Percentiles rank a stretch among this genome's conserved stretches.
phyloP scores from a whole-genome alignment of 2,888 invertebrate species.

The Glyphotaelius pellucidus region DNA sequence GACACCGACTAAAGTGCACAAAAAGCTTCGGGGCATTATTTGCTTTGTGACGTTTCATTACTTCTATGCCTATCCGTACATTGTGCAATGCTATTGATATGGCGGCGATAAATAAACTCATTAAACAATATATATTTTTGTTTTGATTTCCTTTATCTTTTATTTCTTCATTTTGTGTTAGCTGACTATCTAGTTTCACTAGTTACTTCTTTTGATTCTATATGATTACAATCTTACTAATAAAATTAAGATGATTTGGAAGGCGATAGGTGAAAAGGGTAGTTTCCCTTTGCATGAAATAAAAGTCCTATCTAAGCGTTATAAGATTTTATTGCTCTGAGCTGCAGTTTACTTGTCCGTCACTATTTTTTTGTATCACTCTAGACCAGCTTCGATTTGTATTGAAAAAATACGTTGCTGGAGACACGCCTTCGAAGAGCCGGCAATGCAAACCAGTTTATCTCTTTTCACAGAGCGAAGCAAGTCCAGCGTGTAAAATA shows the following conservation, averaged over 20 bases:
- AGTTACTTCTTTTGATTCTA: slow-evolving; percentile 19
- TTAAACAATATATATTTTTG: neutral
- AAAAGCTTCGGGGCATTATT: neutral
- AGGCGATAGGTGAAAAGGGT: neutral
- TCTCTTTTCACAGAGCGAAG: slow-evolving; percentile 45
- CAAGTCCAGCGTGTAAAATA: slow-evolving; percentile 18
- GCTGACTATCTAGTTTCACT: neutral
- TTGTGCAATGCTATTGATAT: neutral
- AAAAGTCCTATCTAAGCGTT: neutral
- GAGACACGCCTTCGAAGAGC: slow-evolving; percentile 24
- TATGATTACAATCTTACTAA: neutral
- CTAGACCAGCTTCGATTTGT: slow-evolving; percentile 25
- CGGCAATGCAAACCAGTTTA: slow-evolving; percentile 54
- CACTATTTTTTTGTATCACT: neutral
- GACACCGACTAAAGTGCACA: neutral
- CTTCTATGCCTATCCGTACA: neutral
- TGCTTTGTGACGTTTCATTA: neutral
- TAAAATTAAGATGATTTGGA: neutral
- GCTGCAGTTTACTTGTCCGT: neutral
- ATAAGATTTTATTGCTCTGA: neutral
- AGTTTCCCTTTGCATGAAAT: neutral
- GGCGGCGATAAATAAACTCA: neutral
- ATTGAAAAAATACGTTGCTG: slow-evolving; percentile 43
- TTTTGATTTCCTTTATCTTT: slow-evolving; percentile 30
- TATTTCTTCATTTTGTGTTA: slow-evolving; percentile 33